phyloP scores from a whole-genome alignment of 2,888 invertebrate genomes.

The Hyalella azteca region DNA sequence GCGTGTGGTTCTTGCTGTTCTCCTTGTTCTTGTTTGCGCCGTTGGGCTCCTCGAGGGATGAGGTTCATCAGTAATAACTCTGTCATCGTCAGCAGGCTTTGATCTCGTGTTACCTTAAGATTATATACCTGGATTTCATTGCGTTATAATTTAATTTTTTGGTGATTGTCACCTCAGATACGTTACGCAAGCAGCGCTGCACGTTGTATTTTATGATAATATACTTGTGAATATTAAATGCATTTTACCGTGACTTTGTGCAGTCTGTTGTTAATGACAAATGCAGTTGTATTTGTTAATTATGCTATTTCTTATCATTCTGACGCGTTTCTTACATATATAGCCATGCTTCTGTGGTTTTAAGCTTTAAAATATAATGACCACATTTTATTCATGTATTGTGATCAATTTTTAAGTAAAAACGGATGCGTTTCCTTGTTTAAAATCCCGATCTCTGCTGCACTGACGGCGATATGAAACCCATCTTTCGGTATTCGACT shows the following conservation, averaged over 20 bases:
- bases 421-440: no score
- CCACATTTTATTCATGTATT: neutral
- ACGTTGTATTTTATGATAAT: neutral
- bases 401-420: constrained; percentile 21
- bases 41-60: neutral
- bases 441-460: no score
- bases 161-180: neutral
- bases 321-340: neutral
- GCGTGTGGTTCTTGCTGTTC: neutral
- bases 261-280: neutral
- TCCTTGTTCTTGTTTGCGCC: neutral
- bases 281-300: neutral
- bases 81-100: neutral
- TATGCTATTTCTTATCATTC: neutral
- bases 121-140: neutral
- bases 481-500: no score
- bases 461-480: no score
- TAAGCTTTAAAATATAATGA: neutral
- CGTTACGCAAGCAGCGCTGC: neutral
- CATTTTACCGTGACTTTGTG: neutral
- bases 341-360: neutral
- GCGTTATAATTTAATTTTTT: neutral
- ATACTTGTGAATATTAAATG: neutral
- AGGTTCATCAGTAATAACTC: neutral
- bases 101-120: neutral